Evolutionary conservation across 2,113 vertebrate species (phyloP).

Genomic region (Polyodon spathula): DNA sequence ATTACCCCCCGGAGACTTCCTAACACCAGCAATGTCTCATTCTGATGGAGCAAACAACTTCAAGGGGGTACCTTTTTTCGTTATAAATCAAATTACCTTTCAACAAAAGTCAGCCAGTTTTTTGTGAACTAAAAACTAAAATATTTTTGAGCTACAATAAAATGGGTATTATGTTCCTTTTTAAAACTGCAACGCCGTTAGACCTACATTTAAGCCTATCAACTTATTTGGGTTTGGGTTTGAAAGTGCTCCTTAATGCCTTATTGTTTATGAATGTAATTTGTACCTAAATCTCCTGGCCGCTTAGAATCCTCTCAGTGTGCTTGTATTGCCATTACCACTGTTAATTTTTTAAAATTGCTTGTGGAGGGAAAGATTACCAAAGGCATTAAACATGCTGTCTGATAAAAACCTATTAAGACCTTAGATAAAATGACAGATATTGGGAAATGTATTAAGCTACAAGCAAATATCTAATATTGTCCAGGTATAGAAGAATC

Average conservation of each 20-base stretch:
- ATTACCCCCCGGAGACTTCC: too few species aligned
- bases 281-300: constrained; percentile 38
- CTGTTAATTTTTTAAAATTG: constrained; percentile 37
- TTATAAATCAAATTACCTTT: too few species aligned
- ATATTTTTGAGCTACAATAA: too few species aligned
- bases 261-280: constrained; percentile 42
- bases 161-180: too few species aligned
- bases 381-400: constrained; percentile 42
- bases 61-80: too few species aligned
- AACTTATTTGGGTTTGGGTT: constrained; percentile 43
- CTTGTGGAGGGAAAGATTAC: constrained; percentile 42
- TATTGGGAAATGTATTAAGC: constrained; percentile 30
- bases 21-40: too few species aligned
- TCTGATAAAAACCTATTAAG: constrained; percentile 52
- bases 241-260: constrained; percentile 21
- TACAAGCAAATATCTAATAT: constrained; percentile 2
- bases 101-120: too few species aligned
- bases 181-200: too few species aligned
- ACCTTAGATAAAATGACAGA: constrained; percentile 47
- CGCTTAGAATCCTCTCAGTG: constrained; percentile 40
- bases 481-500: not conserved
- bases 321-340: constrained; percentile 40
- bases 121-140: too few species aligned
- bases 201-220: constrained; percentile 24
- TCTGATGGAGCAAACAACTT: too few species aligned